These are phyloP conservation scores for Machimus atricapillus DNA, from an alignment of 2,888 invertebrate genomes.

Conservation along the genomic window DNA sequence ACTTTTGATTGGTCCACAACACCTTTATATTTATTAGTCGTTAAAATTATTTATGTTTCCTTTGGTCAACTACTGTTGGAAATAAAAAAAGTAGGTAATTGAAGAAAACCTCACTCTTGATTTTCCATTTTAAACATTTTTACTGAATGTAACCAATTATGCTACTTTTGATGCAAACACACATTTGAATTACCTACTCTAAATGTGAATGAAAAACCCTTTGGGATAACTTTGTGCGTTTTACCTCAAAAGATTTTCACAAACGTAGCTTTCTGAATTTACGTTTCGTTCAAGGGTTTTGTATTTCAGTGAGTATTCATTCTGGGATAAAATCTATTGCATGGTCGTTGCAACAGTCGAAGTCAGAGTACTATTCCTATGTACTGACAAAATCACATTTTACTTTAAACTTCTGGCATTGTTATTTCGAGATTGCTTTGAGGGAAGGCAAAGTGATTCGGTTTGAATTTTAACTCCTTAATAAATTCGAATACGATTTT, in stretches of 20 bases:
- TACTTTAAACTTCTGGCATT: not conserved
- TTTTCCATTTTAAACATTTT: too few species aligned
- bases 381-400: not conserved
- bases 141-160: not conserved
- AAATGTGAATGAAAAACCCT: not conserved
- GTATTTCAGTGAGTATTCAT: not conserved
- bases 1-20: too few species aligned
- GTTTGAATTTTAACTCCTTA: too few species aligned
- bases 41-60: too few species aligned
- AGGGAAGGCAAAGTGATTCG: too few species aligned
- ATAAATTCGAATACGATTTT: too few species aligned
- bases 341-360: not conserved
- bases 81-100: too few species aligned
- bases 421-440: too few species aligned
- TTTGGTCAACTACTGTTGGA: too few species aligned
- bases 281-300: not conserved
- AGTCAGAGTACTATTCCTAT: not conserved
- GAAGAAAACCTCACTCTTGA: too few species aligned
- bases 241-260: not conserved
- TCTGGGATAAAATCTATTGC: not conserved
- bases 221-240: not conserved
- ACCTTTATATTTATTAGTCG: too few species aligned
- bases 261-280: not conserved
- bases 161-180: not conserved
- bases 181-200: not conserved